phyloP scores from a whole-genome alignment of 2,888 invertebrate species.

The Lordiphosa fenestrarum region DNA sequence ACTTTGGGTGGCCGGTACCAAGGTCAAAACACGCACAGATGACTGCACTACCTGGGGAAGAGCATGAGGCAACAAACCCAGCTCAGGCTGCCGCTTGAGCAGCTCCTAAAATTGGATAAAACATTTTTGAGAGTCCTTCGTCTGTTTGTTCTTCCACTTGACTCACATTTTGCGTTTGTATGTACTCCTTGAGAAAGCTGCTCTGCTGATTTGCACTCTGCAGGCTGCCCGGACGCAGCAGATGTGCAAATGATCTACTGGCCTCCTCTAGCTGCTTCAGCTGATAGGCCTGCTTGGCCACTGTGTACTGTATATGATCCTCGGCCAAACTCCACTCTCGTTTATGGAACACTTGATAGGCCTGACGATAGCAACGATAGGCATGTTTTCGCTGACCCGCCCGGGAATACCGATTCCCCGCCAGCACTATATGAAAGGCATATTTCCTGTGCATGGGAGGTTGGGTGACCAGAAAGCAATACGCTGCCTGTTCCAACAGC shows the following conservation, averaged over 20 bases:
- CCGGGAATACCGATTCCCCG: slow-evolving; percentile 97
- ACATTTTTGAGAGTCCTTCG: not conserved
- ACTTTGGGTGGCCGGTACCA: slow-evolving; percentile 53
- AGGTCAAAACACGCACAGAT: slow-evolving; percentile 85
- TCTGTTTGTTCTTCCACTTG: not conserved
- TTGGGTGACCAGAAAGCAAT: slow-evolving; percentile 88
- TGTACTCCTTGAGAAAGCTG: slow-evolving; percentile 92
- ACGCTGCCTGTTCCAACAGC: slow-evolving; percentile 95
- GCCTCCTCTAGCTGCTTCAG: slow-evolving; percentile 87
- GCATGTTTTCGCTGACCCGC: slow-evolving; percentile 96
- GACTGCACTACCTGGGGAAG: slow-evolving; percentile 87
- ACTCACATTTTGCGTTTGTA: slow-evolving; percentile 90
- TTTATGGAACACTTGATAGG: slow-evolving; percentile 86
- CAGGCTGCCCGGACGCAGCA: slow-evolving; percentile 86
- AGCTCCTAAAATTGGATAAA: slow-evolving; percentile 64
- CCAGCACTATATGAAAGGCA: slow-evolving; percentile 97
- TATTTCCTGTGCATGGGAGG: slow-evolving; percentile 92
- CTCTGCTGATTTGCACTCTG: slow-evolving; percentile 88
- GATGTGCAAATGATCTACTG: slow-evolving; percentile 88
- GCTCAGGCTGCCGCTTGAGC: slow-evolving; percentile 72
- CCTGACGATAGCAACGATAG: slow-evolving; percentile 94
- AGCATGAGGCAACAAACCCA: slow-evolving; percentile 85
- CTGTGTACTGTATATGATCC: slow-evolving; percentile 97
- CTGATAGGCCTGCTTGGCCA: slow-evolving; percentile 93
- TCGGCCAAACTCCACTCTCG: slow-evolving; percentile 95